Evolutionary conservation across 2,888 invertebrate species (phyloP), one percentile per base, ranked within the genome.

Genomic region (Epinotia bilunana): DNA sequence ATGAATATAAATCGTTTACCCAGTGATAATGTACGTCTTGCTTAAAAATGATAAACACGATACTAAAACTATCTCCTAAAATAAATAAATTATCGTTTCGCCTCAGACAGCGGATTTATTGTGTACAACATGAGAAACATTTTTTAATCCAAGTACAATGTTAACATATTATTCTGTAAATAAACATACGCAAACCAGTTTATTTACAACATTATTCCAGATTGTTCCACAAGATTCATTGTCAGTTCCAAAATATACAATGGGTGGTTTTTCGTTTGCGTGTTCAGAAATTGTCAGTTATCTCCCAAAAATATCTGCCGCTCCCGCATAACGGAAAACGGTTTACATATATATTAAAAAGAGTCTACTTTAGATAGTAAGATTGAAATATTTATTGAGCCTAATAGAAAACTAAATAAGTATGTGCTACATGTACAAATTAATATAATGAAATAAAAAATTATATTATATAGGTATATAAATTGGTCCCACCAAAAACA

Each of bases 201-300:
- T 68, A 33, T 67, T 43, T 43, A 20, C 11, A n/a, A 16, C 43
- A 23, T 58, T 20, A 7, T 39, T 33, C 55, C n/a, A 4, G 5
- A 55, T 18, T 68, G 6, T 33, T 28, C 16, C n/a, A 46, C 18
- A 12, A 55, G 33, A 33, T 53, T 13, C 28, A 33, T 57, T 57
- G 46, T 13, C 43, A 69, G 58, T 69, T 43, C 5, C 16, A 11
- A 57, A 20, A 55, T 43, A 57, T 43, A 69, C 53, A 58, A 46
- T 23, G 23, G 68, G 23, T 58, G 23, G 49, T 18, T 49, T 16
- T 16, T 16, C 13, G 49, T 16, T 49, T 13, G 23, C 23, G 1
- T 23, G 23, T 23, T 67, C 55, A 57, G 39, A 55, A 57, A 55
- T 67, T 33, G 39, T 39, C 55, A 67, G 33, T 67, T 67, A 67